These are phyloP conservation scores for Fissipunctia ypsillon DNA, from an alignment of 2,888 invertebrate genomes.

Conservation along the genomic window DNA sequence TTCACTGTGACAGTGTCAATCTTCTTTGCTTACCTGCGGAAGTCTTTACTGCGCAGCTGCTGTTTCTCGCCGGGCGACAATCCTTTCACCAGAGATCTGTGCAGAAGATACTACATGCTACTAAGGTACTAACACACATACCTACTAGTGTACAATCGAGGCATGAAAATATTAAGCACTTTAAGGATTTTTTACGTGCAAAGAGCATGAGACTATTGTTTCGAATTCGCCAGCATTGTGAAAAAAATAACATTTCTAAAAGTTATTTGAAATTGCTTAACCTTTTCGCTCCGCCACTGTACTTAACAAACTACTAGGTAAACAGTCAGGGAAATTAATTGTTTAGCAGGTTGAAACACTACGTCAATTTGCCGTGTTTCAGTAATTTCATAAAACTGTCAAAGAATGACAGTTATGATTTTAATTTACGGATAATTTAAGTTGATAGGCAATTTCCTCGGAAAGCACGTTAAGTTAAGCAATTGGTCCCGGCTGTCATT, in stretches of 20 bases:
- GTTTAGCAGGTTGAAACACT: too few species aligned
- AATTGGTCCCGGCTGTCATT: too few species aligned
- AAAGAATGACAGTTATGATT: too few species aligned
- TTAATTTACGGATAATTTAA: too few species aligned
- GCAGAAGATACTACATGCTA: slow-evolving; percentile 49
- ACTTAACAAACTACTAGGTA: neutral
- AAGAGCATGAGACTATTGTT: too few species aligned
- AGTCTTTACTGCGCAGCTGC: slow-evolving; percentile 26
- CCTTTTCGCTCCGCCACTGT: neutral
- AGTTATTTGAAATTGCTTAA: neutral
- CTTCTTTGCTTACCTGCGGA: slow-evolving; percentile 40
- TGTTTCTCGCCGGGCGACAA: slow-evolving; percentile 28
- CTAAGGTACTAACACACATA: slow-evolving; percentile 31
- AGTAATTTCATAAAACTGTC: too few species aligned
- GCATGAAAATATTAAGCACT: neutral
- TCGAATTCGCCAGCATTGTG: too few species aligned
- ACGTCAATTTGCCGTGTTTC: too few species aligned
- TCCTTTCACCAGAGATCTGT: slow-evolving; percentile 43
- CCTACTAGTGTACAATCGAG: slow-evolving; percentile 9
- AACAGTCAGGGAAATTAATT: neutral
- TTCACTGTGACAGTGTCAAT: too few species aligned
- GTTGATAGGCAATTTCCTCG: too few species aligned
- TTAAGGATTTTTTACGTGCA: neutral
- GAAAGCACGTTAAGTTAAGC: too few species aligned
- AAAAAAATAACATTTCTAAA: neutral